A percentile compares a stretch with the other conserved stretches of the same genome.
Evolutionary conservation across 2,113 vertebrate genomes (phyloP).

Genomic region (Notiomystis cincta): DNA sequence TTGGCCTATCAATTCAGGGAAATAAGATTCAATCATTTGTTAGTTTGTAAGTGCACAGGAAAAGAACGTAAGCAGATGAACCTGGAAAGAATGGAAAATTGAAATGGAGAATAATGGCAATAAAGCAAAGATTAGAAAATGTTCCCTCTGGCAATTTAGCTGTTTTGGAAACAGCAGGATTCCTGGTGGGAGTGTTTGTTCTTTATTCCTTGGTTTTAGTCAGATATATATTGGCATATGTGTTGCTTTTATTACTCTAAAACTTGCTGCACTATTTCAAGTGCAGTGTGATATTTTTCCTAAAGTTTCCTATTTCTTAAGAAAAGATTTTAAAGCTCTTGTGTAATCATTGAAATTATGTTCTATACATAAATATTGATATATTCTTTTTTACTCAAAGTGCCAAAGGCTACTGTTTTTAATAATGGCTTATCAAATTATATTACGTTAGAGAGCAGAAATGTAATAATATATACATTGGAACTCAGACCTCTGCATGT

Average conservation of each 20-base stretch:
- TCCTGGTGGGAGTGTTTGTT: conserved; percentile 66
- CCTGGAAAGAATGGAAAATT: conserved; percentile 61
- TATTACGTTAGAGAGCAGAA: conserved; percentile 75
- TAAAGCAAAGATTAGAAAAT: conserved; percentile 71
- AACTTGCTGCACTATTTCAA: conserved; percentile 75
- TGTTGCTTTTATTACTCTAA: conserved; percentile 71
- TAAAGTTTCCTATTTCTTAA: conserved; percentile 82
- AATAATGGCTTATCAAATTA: conserved; percentile 77
- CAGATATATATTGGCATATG: conserved; percentile 54
- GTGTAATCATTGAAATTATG: conserved; percentile 77
- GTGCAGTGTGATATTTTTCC: conserved; percentile 77
- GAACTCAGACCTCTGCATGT: conserved; percentile 80
- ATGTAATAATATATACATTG: conserved; percentile 71
- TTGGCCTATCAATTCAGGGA: conserved; percentile 42
- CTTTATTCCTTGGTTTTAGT: conserved; percentile 63
- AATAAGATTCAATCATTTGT: conserved; percentile 38
- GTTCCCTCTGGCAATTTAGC: conserved; percentile 65
- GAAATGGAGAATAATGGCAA: conserved; percentile 72
- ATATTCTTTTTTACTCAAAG: conserved; percentile 84
- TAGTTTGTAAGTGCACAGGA: conserved; percentile 50
- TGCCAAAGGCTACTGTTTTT: conserved; percentile 89
- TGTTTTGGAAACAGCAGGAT: conserved; percentile 62
- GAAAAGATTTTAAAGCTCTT: conserved; percentile 81
- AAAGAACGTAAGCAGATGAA: conserved; percentile 47
- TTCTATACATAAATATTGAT: conserved; percentile 83